phyloP scores from a whole-genome alignment of 1,140 invertebrate species.

The Drosophila watanabei region DNA sequence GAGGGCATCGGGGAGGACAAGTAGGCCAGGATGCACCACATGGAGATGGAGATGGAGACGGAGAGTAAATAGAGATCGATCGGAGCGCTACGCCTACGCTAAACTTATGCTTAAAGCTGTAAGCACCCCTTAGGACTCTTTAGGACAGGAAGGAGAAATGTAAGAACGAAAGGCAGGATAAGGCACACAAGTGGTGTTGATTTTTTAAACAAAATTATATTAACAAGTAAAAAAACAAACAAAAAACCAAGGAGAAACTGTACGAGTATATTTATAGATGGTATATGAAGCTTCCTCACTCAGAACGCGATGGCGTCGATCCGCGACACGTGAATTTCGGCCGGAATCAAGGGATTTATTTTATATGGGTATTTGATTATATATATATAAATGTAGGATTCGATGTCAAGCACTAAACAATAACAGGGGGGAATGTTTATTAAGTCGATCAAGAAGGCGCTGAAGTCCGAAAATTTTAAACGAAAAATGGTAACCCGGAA shows the following conservation, averaged over 20 bases:
- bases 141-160: slow-evolving; percentile 33
- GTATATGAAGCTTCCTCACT: slow-evolving; percentile 83
- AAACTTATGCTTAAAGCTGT: slow-evolving; percentile 58
- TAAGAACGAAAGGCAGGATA: slow-evolving; percentile 25
- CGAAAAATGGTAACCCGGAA: slow-evolving; percentile 27
- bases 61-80: slow-evolving; percentile 53
- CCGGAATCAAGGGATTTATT: slow-evolving; percentile 72
- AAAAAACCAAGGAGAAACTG: slow-evolving; percentile 44
- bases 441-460: slow-evolving; percentile 41
- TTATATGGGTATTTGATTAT: slow-evolving; percentile 70
- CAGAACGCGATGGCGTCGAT: slow-evolving; percentile 32
- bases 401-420: slow-evolving; percentile 39
- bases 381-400: slow-evolving; percentile 40
- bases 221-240: slow-evolving; percentile 27
- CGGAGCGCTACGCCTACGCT: slow-evolving; percentile 52
- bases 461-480: slow-evolving; percentile 69
- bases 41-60: slow-evolving; percentile 3
- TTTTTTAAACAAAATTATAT: slow-evolving; percentile 82
- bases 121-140: slow-evolving; percentile 54
- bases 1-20: slow-evolving; percentile 85
- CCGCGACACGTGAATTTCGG: slow-evolving; percentile 33
- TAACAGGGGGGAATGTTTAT: slow-evolving; percentile 17
- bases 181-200: slow-evolving; percentile 72
- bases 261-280: slow-evolving; percentile 81
- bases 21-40: slow-evolving; percentile 49